These are phyloP conservation scores for Masticophis lateralis DNA, from an alignment of 2,797 vertebrate species.

Conservation along the genomic window DNA sequence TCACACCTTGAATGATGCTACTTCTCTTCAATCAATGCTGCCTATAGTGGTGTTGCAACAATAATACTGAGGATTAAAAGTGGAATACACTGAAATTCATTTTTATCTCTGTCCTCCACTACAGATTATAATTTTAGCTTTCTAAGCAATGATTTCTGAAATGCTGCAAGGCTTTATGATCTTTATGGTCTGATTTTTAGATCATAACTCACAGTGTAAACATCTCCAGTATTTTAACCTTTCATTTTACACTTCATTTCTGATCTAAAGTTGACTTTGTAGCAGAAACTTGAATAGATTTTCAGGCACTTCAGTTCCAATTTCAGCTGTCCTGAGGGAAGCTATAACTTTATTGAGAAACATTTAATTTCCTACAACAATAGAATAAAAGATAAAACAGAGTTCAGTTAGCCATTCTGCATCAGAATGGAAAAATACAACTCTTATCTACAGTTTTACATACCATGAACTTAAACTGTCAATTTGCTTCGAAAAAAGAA, in stretches of 20 bases:
- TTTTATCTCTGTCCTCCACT: not conserved
- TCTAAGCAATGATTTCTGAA: not conserved
- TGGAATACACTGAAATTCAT: not conserved
- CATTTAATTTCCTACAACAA: not conserved
- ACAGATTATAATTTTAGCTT: not conserved
- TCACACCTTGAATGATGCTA: not conserved
- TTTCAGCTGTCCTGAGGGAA: slow-evolving; percentile 1
- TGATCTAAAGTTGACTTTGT: not conserved
- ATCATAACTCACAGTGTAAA: not conserved
- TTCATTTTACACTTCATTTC: slow-evolving; percentile 5
- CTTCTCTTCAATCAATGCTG: not conserved
- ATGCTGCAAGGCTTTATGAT: not conserved
- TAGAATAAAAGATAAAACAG: not conserved
- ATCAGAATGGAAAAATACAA: not conserved
- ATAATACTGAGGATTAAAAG: not conserved
- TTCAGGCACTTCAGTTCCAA: slow-evolving; percentile 15
- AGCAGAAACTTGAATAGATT: not conserved
- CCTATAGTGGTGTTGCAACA: not conserved
- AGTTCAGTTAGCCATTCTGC: not conserved
- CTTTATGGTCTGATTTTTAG: not conserved
- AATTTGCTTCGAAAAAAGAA: not conserved
- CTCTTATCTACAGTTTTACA: not conserved
- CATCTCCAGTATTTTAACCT: not conserved
- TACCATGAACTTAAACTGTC: not conserved
- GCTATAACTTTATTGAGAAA: not conserved